Percentiles rank a stretch among this genome's conserved stretches.
These are phyloP conservation scores for Coracias cyanogaster DNA, from an alignment of 2,797 vertebrate species.

Conservation along the genomic window DNA sequence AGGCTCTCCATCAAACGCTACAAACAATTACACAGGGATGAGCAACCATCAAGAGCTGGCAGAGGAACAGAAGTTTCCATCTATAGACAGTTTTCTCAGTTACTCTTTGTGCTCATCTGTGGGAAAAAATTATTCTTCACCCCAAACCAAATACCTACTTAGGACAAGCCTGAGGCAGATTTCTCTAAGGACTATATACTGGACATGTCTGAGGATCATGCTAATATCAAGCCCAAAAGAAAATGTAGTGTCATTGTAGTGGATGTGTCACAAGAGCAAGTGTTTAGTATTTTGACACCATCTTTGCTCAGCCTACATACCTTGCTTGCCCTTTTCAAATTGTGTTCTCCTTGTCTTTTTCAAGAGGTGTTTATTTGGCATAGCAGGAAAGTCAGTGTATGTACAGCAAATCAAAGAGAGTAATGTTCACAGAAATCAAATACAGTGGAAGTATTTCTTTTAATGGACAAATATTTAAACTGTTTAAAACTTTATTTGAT, in stretches of 20 bases:
- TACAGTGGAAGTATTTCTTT: background rate
- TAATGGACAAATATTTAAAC: slow-evolving; percentile 3
- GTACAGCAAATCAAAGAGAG: slow-evolving; percentile 4
- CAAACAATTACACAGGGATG: slow-evolving; percentile 13
- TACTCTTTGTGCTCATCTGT: background rate
- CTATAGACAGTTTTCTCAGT: background rate
- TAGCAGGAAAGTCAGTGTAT: background rate
- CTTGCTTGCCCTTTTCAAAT: slow-evolving; percentile 33
- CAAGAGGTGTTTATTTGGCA: background rate
- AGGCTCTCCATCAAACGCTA: slow-evolving; percentile 25
- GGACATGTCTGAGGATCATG: background rate
- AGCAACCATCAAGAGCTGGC: slow-evolving; percentile 32
- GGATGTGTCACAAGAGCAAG: background rate
- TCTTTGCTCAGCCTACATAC: background rate
- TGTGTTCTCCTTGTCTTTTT: background rate
- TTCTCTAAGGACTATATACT: background rate
- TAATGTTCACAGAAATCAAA: background rate
- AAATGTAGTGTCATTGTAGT: background rate
- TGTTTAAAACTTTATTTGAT: background rate
- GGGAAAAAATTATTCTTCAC: background rate
- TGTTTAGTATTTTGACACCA: background rate
- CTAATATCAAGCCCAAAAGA: background rate
- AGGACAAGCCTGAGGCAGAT: background rate
- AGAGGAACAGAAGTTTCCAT: background rate
- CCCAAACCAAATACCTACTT: background rate